Evolutionary conservation across 2,113 vertebrate species (phyloP).

Genomic region (Sinocyclocheilus grahami): DNA sequence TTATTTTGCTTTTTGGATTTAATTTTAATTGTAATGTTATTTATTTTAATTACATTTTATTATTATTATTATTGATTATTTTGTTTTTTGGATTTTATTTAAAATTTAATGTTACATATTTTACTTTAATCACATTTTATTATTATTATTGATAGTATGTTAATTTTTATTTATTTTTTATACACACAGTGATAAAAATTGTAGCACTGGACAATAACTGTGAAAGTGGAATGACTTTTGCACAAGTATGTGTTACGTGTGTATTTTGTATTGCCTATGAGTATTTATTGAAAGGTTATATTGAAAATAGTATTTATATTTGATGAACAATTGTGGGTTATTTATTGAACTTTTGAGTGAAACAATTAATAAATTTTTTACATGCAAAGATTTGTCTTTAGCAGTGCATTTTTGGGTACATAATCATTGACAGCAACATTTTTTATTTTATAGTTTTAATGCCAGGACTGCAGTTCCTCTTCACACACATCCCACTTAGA

Average conservation of each 20-base stretch:
- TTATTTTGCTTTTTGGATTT: no score
- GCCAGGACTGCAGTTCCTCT: not conserved
- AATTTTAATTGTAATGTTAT: no score
- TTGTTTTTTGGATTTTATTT: no score
- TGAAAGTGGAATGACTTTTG: slow-evolving; percentile 14
- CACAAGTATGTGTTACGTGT: slow-evolving; percentile 36
- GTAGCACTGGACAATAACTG: slow-evolving; percentile 38
- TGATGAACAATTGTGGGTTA: slow-evolving; percentile 44
- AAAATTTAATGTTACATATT: no score
- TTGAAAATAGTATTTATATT: slow-evolving; percentile 47
- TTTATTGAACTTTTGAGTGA: slow-evolving; percentile 12
- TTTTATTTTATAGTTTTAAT: not conserved
- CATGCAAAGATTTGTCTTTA: not conserved
- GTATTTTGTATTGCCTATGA: slow-evolving; percentile 32
- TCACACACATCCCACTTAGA: not conserved
- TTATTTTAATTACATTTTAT: no score
- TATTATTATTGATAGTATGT: no score
- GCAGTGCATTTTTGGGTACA: not conserved
- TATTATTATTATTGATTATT: no score
- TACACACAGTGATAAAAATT: not conserved
- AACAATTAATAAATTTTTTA: slow-evolving; percentile 51
- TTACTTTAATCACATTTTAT: no score
- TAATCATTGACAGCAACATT: no score
- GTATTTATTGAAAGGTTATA: slow-evolving; percentile 70
- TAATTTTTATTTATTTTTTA: no score